A percentile compares a stretch with the other conserved stretches of the same genome.
Conservation (phyloP, 2,888 invertebrate species). For the Brachynemurus nebulosus region DNA sequence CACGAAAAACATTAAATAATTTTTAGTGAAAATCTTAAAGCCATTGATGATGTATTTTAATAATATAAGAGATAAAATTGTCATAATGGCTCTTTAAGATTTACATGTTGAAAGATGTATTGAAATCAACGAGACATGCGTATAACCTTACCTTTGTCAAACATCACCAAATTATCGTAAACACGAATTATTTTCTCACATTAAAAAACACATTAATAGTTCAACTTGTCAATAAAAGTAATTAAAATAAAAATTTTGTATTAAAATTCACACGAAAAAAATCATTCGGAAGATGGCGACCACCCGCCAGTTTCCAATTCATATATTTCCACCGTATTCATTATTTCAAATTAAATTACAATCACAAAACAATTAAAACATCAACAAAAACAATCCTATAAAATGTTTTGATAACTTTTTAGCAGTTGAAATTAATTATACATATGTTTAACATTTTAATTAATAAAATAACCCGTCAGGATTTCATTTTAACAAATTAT, state of each 20-base stretch:
- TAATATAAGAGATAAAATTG: slow-evolving; percentile 6
- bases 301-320: slow-evolving; percentile 35
- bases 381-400: slow-evolving; percentile 8
- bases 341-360: no score
- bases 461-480: slow-evolving; percentile 11
- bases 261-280: slow-evolving; percentile 30
- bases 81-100: slow-evolving; percentile 14
- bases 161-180: slow-evolving; percentile 7
- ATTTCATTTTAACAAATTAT: slow-evolving; percentile 12
- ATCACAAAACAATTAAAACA: slow-evolving; percentile 5
- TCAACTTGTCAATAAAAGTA: slow-evolving; percentile 9
- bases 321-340: slow-evolving; percentile 35
- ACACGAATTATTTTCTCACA: slow-evolving; percentile 12
- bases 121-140: slow-evolving; percentile 10
- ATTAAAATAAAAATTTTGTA: slow-evolving; percentile 15
- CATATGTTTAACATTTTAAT: no score
- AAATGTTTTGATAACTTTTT: no score
- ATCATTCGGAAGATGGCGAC: slow-evolving; percentile 44
- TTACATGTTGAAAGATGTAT: slow-evolving; percentile 13
- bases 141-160: slow-evolving; percentile 13
- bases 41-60: slow-evolving; percentile 3
- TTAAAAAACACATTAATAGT: slow-evolving; percentile 12
- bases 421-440: no score
- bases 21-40: neutral
- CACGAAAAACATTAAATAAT: neutral